A percentile compares a stretch with the other conserved stretches of the same genome.
Conservation (phyloP, 2,888 invertebrate species). For the Tenthredo livida region DNA sequence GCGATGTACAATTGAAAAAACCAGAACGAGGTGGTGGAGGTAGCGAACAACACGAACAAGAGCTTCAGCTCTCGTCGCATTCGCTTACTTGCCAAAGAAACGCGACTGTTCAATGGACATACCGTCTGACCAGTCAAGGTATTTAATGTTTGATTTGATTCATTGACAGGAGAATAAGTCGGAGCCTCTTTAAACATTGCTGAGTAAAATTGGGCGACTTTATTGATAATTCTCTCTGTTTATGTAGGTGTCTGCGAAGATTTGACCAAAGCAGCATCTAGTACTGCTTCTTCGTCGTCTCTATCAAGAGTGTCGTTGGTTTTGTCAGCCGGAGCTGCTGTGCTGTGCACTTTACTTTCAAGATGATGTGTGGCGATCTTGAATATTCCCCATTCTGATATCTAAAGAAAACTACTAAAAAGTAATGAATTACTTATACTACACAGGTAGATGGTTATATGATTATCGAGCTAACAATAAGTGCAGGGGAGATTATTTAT, state of each 20-base stretch:
- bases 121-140: constrained; percentile 74
- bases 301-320: constrained; percentile 69
- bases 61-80: constrained; percentile 71
- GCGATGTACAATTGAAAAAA: constrained; percentile 64
- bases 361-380: constrained; percentile 73
- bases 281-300: constrained; percentile 71
- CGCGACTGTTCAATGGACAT: constrained; percentile 68
- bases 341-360: constrained; percentile 68
- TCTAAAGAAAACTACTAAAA: constrained; percentile 20
- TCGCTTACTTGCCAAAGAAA: constrained; percentile 71
- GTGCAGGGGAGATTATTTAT: neutral
- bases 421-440: constrained; percentile 21
- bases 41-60: constrained; percentile 68
- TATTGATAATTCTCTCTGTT: neutral
- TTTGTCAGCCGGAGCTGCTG: constrained; percentile 65
- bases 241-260: constrained; percentile 74
- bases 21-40: constrained; percentile 64
- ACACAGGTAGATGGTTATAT: constrained; percentile 4
- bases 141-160: constrained; percentile 21
- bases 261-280: constrained; percentile 73
- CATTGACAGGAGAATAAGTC: neutral
- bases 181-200: neutral
- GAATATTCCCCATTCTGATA: constrained; percentile 22
- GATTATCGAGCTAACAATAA: constrained; percentile 22
- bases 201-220: neutral